Evolutionary conservation across 2,797 vertebrate species (phyloP).

Genomic region (Sebastiscus tertius): DNA sequence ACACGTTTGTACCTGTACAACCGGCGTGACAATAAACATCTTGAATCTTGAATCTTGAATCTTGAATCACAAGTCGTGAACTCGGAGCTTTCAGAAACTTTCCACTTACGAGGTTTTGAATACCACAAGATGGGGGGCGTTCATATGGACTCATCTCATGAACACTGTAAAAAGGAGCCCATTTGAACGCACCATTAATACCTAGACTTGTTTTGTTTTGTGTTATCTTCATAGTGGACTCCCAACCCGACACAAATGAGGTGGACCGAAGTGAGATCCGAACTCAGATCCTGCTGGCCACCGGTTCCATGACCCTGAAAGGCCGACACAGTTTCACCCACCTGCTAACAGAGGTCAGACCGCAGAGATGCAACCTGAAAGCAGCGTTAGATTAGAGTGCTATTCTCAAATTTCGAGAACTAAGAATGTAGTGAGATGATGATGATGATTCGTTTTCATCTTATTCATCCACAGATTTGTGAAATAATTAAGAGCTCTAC

Average conservation of each 20-base stretch:
- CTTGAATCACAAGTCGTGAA: too few relatives aligned
- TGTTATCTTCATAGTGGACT: conserved; percentile 81
- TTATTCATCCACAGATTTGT: background rate
- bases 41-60: too few relatives aligned
- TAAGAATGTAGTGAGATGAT: background rate
- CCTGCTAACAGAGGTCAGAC: conserved; percentile 84
- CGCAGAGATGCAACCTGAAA: background rate
- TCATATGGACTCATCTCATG: too few relatives aligned
- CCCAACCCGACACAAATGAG: conserved; percentile 89
- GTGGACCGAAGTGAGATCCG: conserved; percentile 90
- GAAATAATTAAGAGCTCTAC: background rate
- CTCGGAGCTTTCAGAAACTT: too few relatives aligned
- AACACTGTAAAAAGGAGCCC: too few relatives aligned
- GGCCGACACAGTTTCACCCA: conserved; percentile 84
- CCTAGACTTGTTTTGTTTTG: background rate
- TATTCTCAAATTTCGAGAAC: background rate
- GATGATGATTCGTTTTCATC: background rate
- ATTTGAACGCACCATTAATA: background rate
- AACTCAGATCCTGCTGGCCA: conserved; percentile 91
- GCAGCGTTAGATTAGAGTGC: background rate
- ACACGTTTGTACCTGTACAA: too few relatives aligned
- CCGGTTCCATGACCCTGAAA: conserved; percentile 79
- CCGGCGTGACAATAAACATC: too few relatives aligned
- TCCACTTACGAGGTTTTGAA: too few relatives aligned
- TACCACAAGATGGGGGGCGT: too few relatives aligned